phyloP scores from a whole-genome alignment of 2,113 vertebrate genomes.

The Ophthalmotilapia sp. region DNA sequence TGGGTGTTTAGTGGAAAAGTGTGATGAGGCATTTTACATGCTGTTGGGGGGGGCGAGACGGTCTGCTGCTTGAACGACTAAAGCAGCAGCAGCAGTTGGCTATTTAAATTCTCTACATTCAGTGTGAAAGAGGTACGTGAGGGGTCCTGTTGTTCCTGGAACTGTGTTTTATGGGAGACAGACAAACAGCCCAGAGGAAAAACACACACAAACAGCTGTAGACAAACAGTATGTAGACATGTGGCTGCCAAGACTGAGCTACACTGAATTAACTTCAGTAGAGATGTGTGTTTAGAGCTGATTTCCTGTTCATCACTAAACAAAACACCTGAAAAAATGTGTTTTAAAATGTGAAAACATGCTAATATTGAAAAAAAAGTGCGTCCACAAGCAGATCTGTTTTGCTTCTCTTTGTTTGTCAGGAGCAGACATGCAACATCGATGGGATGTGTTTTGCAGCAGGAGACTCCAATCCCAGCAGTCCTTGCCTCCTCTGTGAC shows the following conservation, averaged over 20 bases:
- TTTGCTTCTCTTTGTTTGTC: not conserved
- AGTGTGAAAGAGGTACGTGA: not conserved
- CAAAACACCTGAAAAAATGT: not conserved
- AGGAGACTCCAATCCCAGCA: slow-evolving; percentile 63
- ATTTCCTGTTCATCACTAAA: not conserved
- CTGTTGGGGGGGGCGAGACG: not conserved
- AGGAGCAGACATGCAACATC: slow-evolving; percentile 73
- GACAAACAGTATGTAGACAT: not conserved
- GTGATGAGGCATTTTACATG: not conserved
- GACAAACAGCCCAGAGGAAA: not conserved
- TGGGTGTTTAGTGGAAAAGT: not conserved
- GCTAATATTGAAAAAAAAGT: not conserved
- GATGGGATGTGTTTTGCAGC: slow-evolving; percentile 73
- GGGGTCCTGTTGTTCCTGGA: not conserved
- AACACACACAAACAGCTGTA: not conserved
- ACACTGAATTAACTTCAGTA: not conserved
- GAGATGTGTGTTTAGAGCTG: not conserved
- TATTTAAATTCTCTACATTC: not conserved
- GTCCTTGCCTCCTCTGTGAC: slow-evolving; percentile 70
- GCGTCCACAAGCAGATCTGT: not conserved
- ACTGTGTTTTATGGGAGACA: not conserved
- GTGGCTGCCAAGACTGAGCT: not conserved
- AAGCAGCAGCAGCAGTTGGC: slow-evolving; percentile 39
- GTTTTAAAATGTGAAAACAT: not conserved
- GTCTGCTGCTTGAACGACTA: slow-evolving; percentile 7